These are phyloP conservation scores for Dichetophora obliterata DNA, from an alignment of 2,888 invertebrate genomes.

Conservation along the genomic window DNA sequence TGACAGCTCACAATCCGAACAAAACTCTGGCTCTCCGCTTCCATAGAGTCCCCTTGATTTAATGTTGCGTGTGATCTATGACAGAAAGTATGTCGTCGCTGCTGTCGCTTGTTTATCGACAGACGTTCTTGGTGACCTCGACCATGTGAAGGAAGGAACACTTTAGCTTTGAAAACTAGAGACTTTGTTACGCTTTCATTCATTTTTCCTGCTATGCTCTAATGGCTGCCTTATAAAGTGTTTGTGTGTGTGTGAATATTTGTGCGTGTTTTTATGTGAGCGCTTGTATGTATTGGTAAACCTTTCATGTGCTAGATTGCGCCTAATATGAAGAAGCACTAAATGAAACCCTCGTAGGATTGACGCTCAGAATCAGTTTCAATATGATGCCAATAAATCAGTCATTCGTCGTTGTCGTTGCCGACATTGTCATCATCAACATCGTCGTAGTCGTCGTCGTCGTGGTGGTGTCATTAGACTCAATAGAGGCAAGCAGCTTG, in stretches of 20 bases:
- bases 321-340: neutral
- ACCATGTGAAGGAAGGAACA: conserved; percentile 39
- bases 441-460: conserved; percentile 42
- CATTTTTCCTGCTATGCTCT: conserved; percentile 51
- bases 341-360: conserved; percentile 28
- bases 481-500: neutral
- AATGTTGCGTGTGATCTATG: conserved; percentile 66
- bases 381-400: conserved; percentile 65
- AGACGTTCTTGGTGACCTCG: conserved; percentile 51
- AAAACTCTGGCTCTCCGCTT: neutral
- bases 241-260: neutral
- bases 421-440: conserved; percentile 47
- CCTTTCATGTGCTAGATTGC: neutral
- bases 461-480: conserved; percentile 41
- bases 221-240: conserved; percentile 41
- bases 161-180: conserved; percentile 37
- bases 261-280: neutral
- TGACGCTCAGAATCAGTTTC: conserved; percentile 60
- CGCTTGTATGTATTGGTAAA: neutral
- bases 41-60: conserved; percentile 55
- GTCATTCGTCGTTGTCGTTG: conserved; percentile 55
- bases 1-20: conserved; percentile 56
- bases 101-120: conserved; percentile 20
- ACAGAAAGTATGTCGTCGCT: conserved; percentile 44
- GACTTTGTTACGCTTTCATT: conserved; percentile 43